A percentile compares a stretch with the other conserved stretches of the same genome.
Evolutionary conservation across 2,797 vertebrate genomes (phyloP).

Genomic region (Syngnathus acus): DNA sequence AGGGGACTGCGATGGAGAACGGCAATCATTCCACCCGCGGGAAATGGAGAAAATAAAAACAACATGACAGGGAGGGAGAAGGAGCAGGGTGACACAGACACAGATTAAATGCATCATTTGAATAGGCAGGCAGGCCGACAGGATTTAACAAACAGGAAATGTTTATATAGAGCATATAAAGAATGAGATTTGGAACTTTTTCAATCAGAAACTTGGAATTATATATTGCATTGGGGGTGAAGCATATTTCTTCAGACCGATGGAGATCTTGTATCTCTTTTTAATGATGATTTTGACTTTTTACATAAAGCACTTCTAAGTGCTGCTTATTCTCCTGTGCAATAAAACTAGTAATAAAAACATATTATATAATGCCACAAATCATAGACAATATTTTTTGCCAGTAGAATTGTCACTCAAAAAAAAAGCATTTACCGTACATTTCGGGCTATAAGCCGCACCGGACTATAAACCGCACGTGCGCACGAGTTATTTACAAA

Average conservation of each 20-base stretch:
- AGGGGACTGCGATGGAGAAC: slow-evolving; percentile 55
- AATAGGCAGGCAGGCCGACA: background rate
- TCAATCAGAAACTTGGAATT: background rate
- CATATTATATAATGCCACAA: too few relatives aligned
- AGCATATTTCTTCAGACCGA: background rate
- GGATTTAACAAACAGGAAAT: background rate
- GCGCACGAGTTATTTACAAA: too few relatives aligned
- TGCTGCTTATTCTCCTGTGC: too few relatives aligned
- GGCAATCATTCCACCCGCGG: slow-evolving; percentile 48
- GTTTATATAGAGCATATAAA: background rate
- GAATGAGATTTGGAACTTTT: background rate
- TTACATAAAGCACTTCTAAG: background rate
- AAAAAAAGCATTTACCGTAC: background rate
- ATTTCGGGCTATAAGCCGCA: too few relatives aligned
- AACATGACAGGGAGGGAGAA: slow-evolving; percentile 29
- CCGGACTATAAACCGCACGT: too few relatives aligned
- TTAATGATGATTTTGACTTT: background rate
- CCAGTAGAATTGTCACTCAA: background rate
- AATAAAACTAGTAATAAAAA: background rate
- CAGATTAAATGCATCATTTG: background rate
- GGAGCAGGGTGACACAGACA: slow-evolving; percentile 17
- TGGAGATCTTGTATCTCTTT: too few relatives aligned
- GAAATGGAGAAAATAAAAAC: slow-evolving; percentile 66
- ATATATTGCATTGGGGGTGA: background rate
- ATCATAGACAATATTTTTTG: background rate